Evolutionary conservation across 2,797 vertebrate species (phyloP).

Genomic region (Fistularia tabacaria): DNA sequence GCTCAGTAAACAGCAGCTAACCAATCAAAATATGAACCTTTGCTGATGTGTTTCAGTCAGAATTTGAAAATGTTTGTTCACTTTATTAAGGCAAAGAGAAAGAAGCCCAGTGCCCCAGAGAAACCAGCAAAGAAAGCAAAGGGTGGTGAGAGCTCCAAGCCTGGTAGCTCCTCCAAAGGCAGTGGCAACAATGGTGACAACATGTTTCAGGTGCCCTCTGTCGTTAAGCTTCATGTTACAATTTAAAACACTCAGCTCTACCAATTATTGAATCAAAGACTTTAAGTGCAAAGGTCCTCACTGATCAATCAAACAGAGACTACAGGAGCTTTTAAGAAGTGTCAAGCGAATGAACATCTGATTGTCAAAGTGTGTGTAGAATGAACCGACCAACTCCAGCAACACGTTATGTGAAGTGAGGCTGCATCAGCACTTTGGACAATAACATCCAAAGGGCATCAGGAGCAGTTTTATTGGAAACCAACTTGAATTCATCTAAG

Average conservation of each 20-base stretch:
- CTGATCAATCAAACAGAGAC: no score
- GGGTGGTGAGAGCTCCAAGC: constrained; percentile 89
- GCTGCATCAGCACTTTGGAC: no score
- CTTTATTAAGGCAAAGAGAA: constrained; percentile 83
- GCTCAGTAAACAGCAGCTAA: no score
- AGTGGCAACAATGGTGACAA: constrained; percentile 79
- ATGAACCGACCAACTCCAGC: no score
- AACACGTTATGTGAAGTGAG: no score
- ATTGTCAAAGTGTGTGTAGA: no score
- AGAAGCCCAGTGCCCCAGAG: constrained; percentile 84
- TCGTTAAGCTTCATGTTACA: not conserved
- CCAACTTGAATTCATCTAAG: no score
- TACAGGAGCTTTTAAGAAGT: no score
- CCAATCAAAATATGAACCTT: not conserved
- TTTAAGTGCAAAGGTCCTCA: no score
- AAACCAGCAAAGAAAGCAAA: constrained; percentile 91
- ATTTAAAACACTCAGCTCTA: not conserved
- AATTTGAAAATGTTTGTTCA: not conserved
- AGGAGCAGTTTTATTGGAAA: no score
- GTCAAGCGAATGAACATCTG: no score
- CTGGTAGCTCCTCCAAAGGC: constrained; percentile 83
- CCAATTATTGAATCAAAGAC: not conserved
- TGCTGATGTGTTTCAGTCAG: not conserved
- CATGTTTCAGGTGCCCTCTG: constrained; percentile 88
- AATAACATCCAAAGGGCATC: no score